phyloP scores from a whole-genome alignment of 2,888 invertebrate genomes.

The Pammene fasciana region DNA sequence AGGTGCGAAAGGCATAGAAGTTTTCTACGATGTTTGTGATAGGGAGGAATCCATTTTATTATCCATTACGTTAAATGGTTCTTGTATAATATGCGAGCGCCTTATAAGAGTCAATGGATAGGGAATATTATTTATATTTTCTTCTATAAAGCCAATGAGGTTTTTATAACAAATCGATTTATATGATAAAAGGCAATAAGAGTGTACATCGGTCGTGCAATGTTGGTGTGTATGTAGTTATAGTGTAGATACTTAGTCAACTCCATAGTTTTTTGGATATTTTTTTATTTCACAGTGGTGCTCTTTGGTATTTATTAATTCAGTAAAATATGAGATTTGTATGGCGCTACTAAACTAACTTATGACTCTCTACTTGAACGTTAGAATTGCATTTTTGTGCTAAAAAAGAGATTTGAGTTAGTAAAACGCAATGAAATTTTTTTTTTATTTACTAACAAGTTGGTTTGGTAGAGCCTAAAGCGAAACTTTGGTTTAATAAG shows the following conservation, averaged over 20 bases:
- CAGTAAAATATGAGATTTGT: conserved; percentile 46
- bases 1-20: conserved; percentile 61
- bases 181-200: conserved; percentile 55
- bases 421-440: neutral
- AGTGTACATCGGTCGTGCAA: conserved; percentile 68
- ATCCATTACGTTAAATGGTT: conserved; percentile 39
- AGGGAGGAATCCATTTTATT: conserved; percentile 47
- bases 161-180: conserved; percentile 36
- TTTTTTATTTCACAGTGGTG: conserved; percentile 62
- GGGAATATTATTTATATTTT: conserved; percentile 37
- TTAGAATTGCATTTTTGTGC: neutral
- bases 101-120: conserved; percentile 30
- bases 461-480: conserved; percentile 1
- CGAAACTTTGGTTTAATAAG: conserved; percentile 7
- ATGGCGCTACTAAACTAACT: conserved; percentile 24
- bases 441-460: neutral
- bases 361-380: neutral
- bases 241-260: conserved; percentile 43
- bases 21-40: conserved; percentile 66
- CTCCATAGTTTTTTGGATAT: conserved; percentile 35
- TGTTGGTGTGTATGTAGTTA: conserved; percentile 70
- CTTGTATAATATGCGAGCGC: conserved; percentile 21
- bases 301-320: conserved; percentile 55
- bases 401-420: too few relatives aligned
- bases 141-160: conserved; percentile 39